Evolutionary conservation across 2,888 invertebrate genomes (phyloP), one percentile per base, ranked within the genome.

Genomic region (Pheosia tremula): DNA sequence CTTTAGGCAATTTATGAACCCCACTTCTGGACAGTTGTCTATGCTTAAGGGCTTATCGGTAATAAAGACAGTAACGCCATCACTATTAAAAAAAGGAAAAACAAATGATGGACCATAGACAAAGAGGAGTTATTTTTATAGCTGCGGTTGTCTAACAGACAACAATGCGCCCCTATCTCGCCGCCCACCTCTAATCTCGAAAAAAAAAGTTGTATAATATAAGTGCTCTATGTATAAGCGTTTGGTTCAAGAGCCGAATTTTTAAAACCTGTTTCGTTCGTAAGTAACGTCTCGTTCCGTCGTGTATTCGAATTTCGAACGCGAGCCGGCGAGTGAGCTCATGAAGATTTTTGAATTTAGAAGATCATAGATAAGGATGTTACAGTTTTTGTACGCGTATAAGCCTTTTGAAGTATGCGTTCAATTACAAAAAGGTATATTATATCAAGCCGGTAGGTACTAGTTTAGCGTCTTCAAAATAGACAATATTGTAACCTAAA

Each of bases 141-240:
- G 71, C 66, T 75, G 82, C 70, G 83, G 83, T 78, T 69, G 71
- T 79, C 75, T 80, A 77, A 79, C 68, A 68, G 67, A 77, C 73
- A 71, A 82, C 81, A 83, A 83, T 83, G 68, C 64, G 62, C 83
- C 83, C 83, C 78, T 83, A 83, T 83, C 61, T 43, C 56, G 59
- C 39, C 54, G 54, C 41, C 75, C 64, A 71, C 68, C 72, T 74
- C 69, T 66, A 62, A 67, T 69, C 66, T 65, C 49, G 59, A 63
- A 65, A 66, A 63, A 66, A 56, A 52, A 38, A 52, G 41, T 56
- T 57, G 43, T 59, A 45, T 56, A 43, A 56, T 56, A 39, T 56
- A 49, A 43, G 56, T 57, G 52, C 52, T 37, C 24, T 52, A 50
- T 24, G 57, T 37, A 60, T 43, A 56, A 37, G 13, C 41, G 41